These are phyloP conservation scores for Drosophila percnosoma DNA, from an alignment of 2,888 invertebrate species.

Conservation along the genomic window DNA sequence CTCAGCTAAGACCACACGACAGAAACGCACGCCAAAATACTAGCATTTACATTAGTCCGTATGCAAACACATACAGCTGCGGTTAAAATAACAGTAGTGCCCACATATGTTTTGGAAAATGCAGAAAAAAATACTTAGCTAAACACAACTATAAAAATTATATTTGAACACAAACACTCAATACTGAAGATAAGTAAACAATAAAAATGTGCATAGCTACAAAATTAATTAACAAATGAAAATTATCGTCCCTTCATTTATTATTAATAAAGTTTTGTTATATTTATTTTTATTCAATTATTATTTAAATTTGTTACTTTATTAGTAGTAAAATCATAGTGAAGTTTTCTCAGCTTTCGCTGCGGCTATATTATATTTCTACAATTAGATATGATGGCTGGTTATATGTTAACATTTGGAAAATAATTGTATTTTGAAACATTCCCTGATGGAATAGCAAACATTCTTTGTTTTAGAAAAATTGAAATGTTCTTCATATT, in stretches of 20 bases:
- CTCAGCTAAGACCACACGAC: conserved; percentile 36
- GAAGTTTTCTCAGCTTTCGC: background rate
- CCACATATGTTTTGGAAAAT: background rate
- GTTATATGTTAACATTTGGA: background rate
- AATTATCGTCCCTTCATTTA: background rate
- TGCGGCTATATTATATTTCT: too few species aligned
- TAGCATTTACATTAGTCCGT: conserved; percentile 9
- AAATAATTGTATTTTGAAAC: background rate
- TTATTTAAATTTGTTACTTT: background rate
- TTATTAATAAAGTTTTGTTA: background rate
- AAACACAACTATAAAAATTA: background rate
- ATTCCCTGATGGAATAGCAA: background rate
- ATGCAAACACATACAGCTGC: background rate
- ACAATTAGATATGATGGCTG: background rate
- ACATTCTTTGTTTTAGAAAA: background rate
- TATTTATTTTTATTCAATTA: background rate
- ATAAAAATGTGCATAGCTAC: background rate
- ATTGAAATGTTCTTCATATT: background rate
- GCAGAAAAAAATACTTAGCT: background rate
- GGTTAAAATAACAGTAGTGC: background rate
- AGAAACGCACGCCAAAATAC: conserved; percentile 27
- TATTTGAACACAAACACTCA: background rate
- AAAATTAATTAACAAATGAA: background rate
- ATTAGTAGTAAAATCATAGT: background rate
- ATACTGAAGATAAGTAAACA: background rate